A percentile compares a stretch with the other conserved stretches of the same genome.
Evolutionary conservation across 2,797 vertebrate genomes (phyloP).

Genomic region (Silurus lanzhouensis): DNA sequence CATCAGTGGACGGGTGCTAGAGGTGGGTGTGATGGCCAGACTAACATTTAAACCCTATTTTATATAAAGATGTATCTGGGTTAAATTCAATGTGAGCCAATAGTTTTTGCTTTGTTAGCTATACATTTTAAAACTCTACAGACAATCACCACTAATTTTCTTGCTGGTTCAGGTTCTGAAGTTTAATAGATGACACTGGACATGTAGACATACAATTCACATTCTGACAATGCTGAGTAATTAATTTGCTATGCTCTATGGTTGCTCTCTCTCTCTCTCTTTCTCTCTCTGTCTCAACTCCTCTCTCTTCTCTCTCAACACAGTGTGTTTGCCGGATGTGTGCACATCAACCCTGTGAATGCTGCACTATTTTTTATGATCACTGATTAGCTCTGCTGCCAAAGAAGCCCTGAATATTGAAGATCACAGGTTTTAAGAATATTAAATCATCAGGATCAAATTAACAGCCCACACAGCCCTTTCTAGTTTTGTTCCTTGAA

Average conservation of each 20-base stretch:
- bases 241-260: not conserved
- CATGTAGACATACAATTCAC: not conserved
- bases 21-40: conserved; percentile 80
- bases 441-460: not conserved
- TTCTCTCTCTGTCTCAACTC: too few relatives aligned
- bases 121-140: not conserved
- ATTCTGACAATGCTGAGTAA: not conserved
- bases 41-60: not conserved
- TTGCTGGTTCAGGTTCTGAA: not conserved
- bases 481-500: not conserved
- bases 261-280: not conserved
- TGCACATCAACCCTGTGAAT: not conserved
- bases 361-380: not conserved
- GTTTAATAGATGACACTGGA: not conserved
- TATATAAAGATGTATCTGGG: too few relatives aligned
- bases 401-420: not conserved
- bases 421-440: not conserved
- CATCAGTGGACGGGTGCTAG: conserved; percentile 96
- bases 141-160: not conserved
- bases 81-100: not conserved
- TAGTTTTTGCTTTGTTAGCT: not conserved
- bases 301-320: not conserved
- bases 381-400: not conserved
- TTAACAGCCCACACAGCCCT: not conserved
- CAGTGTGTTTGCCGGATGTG: not conserved